Conservation (phyloP, 2,797 vertebrate genomes). For the Intellagama lesueurii region DNA sequence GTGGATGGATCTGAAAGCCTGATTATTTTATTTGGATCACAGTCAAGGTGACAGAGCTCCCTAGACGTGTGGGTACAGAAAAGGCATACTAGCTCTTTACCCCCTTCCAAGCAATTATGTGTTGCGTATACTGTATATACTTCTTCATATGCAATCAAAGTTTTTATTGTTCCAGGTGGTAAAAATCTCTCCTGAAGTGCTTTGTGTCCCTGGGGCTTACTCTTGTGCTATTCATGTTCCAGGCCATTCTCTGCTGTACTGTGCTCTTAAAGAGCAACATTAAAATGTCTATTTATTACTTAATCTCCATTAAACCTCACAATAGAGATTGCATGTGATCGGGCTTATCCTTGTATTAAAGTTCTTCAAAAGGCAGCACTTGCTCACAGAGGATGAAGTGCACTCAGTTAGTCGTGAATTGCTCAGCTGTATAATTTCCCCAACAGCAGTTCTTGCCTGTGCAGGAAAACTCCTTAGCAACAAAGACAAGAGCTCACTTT, state of each 20-base stretch:
- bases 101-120: neutral
- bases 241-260: neutral
- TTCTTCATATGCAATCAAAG: neutral
- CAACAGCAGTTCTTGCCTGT: slow-evolving; percentile 3
- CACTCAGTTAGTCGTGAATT: slow-evolving; percentile 33
- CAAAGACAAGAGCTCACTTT: slow-evolving; percentile 38
- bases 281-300: slow-evolving; percentile 28
- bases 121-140: neutral
- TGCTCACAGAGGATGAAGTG: slow-evolving; percentile 26
- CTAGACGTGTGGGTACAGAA: neutral
- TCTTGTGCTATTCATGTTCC: neutral
- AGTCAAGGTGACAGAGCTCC: neutral
- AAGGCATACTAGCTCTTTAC: too few species aligned
- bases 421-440: slow-evolving; percentile 32
- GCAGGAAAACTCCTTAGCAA: slow-evolving; percentile 29
- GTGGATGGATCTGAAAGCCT: too few species aligned
- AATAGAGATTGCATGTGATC: neutral
- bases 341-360: slow-evolving; percentile 6
- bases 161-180: neutral
- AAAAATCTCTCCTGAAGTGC: neutral
- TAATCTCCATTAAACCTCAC: slow-evolving; percentile 26
- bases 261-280: neutral
- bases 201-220: neutral
- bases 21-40: too few species aligned
- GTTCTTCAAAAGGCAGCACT: slow-evolving; percentile 17